Evolutionary conservation across 1,140 invertebrate species (phyloP).

Genomic region (Leptonema lineaticorne): DNA sequence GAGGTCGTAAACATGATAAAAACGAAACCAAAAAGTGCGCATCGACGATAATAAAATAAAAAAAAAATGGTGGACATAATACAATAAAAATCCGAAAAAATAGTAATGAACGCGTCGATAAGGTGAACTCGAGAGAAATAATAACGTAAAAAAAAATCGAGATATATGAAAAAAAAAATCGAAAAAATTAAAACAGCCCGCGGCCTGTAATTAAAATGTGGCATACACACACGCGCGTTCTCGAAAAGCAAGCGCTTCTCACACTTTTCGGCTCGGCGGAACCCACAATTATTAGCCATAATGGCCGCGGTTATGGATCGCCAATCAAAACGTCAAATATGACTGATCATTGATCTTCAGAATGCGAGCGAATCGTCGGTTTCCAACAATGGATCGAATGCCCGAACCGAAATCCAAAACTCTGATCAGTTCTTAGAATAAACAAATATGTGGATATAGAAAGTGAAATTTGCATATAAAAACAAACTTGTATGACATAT

Average conservation of each 20-base stretch:
- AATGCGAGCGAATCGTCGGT: conserved; percentile 4
- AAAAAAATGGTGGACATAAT: too few species aligned
- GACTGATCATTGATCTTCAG: conserved; percentile 16
- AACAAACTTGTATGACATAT: too few species aligned
- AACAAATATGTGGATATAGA: too few species aligned
- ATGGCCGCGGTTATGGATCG: conserved; percentile 17
- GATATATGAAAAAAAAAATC: conserved; percentile 22
- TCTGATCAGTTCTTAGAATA: background rate
- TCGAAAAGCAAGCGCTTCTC: conserved; percentile 26
- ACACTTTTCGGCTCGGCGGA: conserved; percentile 14
- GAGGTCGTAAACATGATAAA: too few species aligned
- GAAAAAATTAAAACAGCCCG: conserved; percentile 38
- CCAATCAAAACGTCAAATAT: conserved; percentile 19
- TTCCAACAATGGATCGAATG: background rate
- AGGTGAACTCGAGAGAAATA: conserved; percentile 20
- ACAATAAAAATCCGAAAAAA: conserved; percentile 24
- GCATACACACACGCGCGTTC: conserved; percentile 17
- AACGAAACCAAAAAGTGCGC: too few species aligned
- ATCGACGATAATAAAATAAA: too few species aligned
- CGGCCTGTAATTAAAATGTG: conserved; percentile 39
- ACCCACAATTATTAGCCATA: conserved; percentile 17
- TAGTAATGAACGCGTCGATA: conserved; percentile 33
- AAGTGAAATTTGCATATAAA: too few species aligned
- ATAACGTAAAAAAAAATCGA: conserved; percentile 37
- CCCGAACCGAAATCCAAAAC: background rate